phyloP scores from a whole-genome alignment of 1,140 invertebrate genomes.

The Hypothenemus hampei region DNA sequence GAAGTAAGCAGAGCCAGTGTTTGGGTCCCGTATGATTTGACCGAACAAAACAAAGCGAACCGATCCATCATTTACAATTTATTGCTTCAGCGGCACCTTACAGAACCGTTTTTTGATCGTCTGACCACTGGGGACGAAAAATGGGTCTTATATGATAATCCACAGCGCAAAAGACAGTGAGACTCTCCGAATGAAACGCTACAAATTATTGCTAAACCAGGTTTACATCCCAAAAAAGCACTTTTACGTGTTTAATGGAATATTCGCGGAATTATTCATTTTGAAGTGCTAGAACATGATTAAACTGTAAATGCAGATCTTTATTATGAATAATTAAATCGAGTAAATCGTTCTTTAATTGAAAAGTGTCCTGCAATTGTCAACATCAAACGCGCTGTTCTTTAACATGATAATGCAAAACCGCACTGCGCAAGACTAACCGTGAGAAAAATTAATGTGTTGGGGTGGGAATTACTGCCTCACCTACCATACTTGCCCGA shows the following conservation, averaged over 20 bases:
- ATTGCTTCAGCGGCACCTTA: too few species aligned
- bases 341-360: not conserved
- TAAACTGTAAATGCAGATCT: not conserved
- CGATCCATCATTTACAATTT: not conserved
- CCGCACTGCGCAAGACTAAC: not conserved
- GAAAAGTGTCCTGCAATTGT: too few species aligned
- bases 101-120: too few species aligned
- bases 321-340: not conserved
- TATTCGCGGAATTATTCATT: not conserved
- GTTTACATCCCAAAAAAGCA: not conserved
- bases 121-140: not conserved
- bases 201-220: not conserved
- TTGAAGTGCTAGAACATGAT: not conserved
- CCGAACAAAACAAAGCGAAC: not conserved
- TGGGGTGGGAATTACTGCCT: not conserved
- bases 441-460: not conserved
- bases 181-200: not conserved
- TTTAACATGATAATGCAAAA: not conserved
- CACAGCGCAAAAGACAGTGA: too few species aligned
- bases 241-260: not conserved
- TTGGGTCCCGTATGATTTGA: not conserved
- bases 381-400: too few species aligned
- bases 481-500: not conserved
- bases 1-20: not conserved
- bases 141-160: too few species aligned